Conservation (phyloP, 1,140 invertebrate genomes). For the Solenopsis invicta region DNA sequence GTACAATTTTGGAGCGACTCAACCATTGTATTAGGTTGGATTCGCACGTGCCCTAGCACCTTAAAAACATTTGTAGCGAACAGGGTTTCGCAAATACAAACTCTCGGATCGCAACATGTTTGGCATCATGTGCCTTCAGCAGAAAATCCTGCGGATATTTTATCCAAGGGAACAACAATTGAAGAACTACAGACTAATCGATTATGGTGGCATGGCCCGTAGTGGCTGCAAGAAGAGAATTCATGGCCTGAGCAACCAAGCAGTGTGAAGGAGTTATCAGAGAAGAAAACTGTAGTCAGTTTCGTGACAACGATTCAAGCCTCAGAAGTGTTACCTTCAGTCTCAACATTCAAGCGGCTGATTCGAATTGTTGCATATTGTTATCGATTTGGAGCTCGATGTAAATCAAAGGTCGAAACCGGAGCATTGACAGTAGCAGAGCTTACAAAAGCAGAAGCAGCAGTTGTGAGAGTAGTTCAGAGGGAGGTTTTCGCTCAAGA, state of each 20-base stretch:
- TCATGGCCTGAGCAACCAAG: background rate
- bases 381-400: too few relatives aligned
- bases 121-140: background rate
- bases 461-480: too few relatives aligned
- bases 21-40: background rate
- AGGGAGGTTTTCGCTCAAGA: too few relatives aligned
- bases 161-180: background rate
- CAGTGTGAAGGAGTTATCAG: background rate
- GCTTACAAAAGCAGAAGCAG: too few relatives aligned
- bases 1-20: background rate
- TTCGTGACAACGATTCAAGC: background rate
- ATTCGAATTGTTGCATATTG: background rate
- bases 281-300: background rate
- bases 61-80: slow-evolving; percentile 2
- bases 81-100: background rate
- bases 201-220: background rate
- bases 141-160: background rate
- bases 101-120: background rate
- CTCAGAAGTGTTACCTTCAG: background rate
- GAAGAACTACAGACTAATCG: background rate
- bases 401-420: too few relatives aligned
- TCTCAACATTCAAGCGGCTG: background rate
- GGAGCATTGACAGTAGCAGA: too few relatives aligned
- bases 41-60: background rate
- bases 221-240: background rate